Evolutionary conservation across 2,888 invertebrate genomes (phyloP), one percentile per base, ranked within the genome.

Genomic region (Ophioninae sp.): DNA sequence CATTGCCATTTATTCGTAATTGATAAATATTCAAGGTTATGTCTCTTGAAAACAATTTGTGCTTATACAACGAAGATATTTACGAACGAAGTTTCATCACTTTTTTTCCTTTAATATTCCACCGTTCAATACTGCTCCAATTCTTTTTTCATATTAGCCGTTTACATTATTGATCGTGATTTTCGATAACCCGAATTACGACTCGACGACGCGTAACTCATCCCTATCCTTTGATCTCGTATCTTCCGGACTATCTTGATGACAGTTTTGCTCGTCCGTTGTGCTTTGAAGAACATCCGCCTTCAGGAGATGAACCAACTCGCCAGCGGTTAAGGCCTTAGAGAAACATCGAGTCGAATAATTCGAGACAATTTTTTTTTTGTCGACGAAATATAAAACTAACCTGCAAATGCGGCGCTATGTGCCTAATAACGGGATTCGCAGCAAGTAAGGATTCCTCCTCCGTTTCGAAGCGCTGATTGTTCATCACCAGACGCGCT

Each of bases 401-500:
- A 81, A 91, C 92, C 85, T 92, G 92, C 61, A 92, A 88, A 85
- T 92, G 92, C 0, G 93, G 94, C 37, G 93, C 93, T 67, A 93
- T 90, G 72, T 91, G 92, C 69, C 93, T 90, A 78, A 93, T 88
- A 59, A 93, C 81, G 72, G 92, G 91, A 90, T 93, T 92, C 1
- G 89, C 85, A 30, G 88, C 87, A 51, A 92, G 85, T 74, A 91
- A 89, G 41, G 85, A 85, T 85, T 91, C 91, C 82, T 92, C 91
- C 84, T 90, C 94, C 1, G 94, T 93, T 79, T 94, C 94, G 67
- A 94, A 90, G 87, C 93, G 93, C 30, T 93, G 93, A 88, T 94
- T 94, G 84, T 94, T 94, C 68, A 94, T 93, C 90, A 95, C 93
- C 87, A 95, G 93, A 85, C 95, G 94, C 77, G 95, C 94, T 85